Evolutionary conservation across 2,113 vertebrate species (phyloP), one percentile per base, ranked within the genome.

Genomic region (Lampris incognitus): DNA sequence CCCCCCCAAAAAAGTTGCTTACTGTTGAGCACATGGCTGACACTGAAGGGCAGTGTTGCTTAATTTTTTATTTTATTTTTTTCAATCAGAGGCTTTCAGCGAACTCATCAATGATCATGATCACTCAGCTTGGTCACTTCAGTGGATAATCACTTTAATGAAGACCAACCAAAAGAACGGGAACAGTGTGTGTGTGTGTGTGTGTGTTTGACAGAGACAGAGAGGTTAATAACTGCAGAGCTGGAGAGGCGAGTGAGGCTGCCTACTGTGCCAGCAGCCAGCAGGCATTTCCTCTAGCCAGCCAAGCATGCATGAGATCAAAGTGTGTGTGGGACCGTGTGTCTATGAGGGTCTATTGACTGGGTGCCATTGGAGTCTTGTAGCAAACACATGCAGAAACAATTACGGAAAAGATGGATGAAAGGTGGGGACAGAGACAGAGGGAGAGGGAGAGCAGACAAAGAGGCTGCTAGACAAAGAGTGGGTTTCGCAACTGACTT

Each of bases 201-300:
- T 24, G 24, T 24, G 24, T 24, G 24, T 24, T 24, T 24, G 24
- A 24, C 24, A 24, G 24, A 24, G 58, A 61, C 37, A 49, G 63
- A 77, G 59, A 62, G 38, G 24, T 61, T 54, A 70, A 65, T 85
- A 75, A 85, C 81, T 54, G 88, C 78, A 60, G 62, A 40, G 24
- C 2, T 72, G 13, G 56, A 78, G 66, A 10, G 50, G 54, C 41
- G 84, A 87, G 72, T 72, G 76, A 44, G 87, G 78, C 78, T 82
- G 80, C 90, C 79, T 75, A 84, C 88, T 90, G 52, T 80, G 90
- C 75, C 77, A 78, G 61, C 70, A 85, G 78, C 67, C 81, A 86
- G 68, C 62, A 88, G 73, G 83, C 81, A 91, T 90, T 91, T 92
- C 87, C 87, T 87, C 67, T 50, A 66, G 66, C 69, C 84, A 86